Percentiles rank a stretch among this genome's conserved stretches.
Evolutionary conservation across 2,113 vertebrate species (phyloP).

Genomic region (Oryzias woworae): DNA sequence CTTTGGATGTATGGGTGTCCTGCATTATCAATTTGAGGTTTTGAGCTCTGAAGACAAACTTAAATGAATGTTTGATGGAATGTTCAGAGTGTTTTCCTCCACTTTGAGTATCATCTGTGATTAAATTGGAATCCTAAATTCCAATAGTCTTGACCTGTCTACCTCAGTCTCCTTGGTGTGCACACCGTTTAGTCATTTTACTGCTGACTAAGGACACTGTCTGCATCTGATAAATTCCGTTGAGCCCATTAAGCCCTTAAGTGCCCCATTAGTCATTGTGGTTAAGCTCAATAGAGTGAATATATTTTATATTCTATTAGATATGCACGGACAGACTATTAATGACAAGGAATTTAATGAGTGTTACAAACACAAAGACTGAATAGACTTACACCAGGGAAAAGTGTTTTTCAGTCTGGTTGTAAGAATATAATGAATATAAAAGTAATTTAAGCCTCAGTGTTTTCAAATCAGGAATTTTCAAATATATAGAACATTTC

Average conservation of each 20-base stretch:
- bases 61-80: background rate
- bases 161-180: slow-evolving; percentile 3
- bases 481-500: no score
- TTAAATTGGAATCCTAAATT: slow-evolving; percentile 30
- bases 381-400: no score
- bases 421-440: no score
- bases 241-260: slow-evolving; percentile 37
- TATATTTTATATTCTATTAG: slow-evolving; percentile 2
- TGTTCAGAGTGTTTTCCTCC: background rate
- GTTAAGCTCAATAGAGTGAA: slow-evolving; percentile 19
- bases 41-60: no score
- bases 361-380: no score
- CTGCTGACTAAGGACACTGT: slow-evolving; percentile 46
- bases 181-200: slow-evolving; percentile 18
- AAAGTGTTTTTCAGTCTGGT: no score
- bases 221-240: slow-evolving; percentile 37
- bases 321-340: background rate
- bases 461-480: no score
- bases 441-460: no score
- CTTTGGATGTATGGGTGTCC: no score
- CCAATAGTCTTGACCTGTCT: slow-evolving; percentile 15
- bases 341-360: no score
- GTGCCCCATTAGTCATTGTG: slow-evolving; percentile 31
- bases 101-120: slow-evolving; percentile 6
- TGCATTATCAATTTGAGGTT: no score